Evolutionary conservation across 2,888 invertebrate genomes (phyloP), one percentile per base, ranked within the genome.

Genomic region (Netelia inedita): DNA sequence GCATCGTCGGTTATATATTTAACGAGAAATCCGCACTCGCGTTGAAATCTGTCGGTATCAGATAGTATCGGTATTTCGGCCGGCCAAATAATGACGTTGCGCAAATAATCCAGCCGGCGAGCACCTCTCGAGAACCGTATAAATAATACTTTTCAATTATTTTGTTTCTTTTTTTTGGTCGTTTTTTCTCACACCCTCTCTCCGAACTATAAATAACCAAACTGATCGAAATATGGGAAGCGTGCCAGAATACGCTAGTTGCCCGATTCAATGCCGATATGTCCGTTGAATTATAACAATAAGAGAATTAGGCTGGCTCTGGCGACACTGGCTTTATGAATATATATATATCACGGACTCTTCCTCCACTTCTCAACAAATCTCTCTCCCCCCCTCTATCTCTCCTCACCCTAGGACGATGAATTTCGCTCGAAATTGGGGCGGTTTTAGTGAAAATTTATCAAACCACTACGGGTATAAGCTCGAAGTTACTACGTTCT

Each of bases 381-480:
- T 19, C 53, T 74, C 50, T 28, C 50, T 3, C 28, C 16, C 41
- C 5, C 43, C 5, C 43, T 11, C 43, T 11, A 10, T 14, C 46
- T 14, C 46, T 14, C 10, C 46, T 46, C 23, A 21, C 23, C 14
- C 5, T 50, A 23, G 16, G 16, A 6, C 16, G 19, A 50, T 50
- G 21, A 63, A 63, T 21, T 63, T 28, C 19, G 41, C 23, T 46
- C n/a, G 28, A 9, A 23, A 50, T 14, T 50, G 23, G 1, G 28
- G 9, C 1, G n/a, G 16, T 75, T 65, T 75, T 55, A 14, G 21
- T 53, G 53, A 19, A 41, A 65, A 75, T 66, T 41, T 68, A 76
- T 57, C 57, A 55, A 43, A 16, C 23, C 9, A 46, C 28, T 28
- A 57, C 57, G 10, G 23, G 35, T 68, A 55, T 14, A 76, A 57